These are phyloP conservation scores for Zosterops pallidus DNA, from an alignment of 2,113 vertebrate species.

Conservation along the genomic window DNA sequence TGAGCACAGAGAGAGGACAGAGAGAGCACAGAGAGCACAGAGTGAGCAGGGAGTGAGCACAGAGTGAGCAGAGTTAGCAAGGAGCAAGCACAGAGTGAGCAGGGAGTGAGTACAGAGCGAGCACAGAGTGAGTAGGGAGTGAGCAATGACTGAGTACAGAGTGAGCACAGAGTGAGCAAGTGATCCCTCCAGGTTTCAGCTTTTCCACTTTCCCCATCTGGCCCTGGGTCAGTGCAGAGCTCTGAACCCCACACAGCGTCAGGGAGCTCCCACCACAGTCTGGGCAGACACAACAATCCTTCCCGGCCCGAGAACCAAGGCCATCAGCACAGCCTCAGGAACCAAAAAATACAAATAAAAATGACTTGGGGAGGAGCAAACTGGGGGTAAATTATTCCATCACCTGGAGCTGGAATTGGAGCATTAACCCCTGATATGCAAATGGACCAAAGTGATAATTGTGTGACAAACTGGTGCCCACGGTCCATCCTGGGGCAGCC, in stretches of 20 bases:
- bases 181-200: too few relatives aligned
- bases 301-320: too few relatives aligned
- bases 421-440: not conserved
- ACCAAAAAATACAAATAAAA: rapidly evolving
- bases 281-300: too few relatives aligned
- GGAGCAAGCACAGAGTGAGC: not conserved
- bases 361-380: not conserved
- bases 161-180: too few relatives aligned
- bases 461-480: not conserved
- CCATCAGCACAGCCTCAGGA: not conserved
- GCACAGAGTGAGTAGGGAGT: not conserved
- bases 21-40: not conserved
- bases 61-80: not conserved
- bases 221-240: too few relatives aligned
- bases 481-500: not conserved
- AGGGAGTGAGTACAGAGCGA: not conserved
- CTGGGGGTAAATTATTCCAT: not conserved
- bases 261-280: too few relatives aligned
- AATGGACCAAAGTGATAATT: not conserved
- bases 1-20: not conserved
- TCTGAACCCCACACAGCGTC: too few relatives aligned
- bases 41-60: too few relatives aligned
- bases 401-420: not conserved
- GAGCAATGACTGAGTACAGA: too few relatives aligned
- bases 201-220: too few relatives aligned